phyloP scores from a whole-genome alignment of 2,797 vertebrate genomes.

The Octomys mimax region DNA sequence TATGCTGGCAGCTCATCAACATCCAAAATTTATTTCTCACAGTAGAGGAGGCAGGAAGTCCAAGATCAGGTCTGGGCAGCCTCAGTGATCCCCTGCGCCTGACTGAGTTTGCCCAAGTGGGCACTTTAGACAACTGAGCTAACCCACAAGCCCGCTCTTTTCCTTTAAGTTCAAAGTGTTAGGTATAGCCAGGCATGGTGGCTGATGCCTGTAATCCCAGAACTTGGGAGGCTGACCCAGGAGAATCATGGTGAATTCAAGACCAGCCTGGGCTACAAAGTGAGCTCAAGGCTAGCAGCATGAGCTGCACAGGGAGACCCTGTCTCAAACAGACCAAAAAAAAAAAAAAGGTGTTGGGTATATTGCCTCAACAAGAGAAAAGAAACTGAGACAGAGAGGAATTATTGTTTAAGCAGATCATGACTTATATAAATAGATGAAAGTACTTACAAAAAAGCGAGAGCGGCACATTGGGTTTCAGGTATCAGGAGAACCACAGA shows the following conservation, averaged over 20 bases:
- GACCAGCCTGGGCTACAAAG: no score
- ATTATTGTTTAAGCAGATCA: neutral
- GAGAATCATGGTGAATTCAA: no score
- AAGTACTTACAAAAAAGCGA: neutral
- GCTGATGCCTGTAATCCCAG: no score
- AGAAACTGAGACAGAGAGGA: neutral
- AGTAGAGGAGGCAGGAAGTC: neutral
- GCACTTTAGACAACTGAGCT: no score
- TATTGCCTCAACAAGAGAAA: neutral
- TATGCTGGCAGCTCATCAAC: neutral
- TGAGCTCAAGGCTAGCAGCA: no score
- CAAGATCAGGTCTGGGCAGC: neutral
- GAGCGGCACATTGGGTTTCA: neutral
- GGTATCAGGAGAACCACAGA: neutral
- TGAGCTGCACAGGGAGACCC: no score
- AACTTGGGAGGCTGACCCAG: no score
- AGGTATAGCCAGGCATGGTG: no score
- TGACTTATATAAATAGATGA: neutral
- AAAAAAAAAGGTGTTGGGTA: neutral
- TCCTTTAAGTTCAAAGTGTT: neutral
- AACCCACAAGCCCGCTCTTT: neutral
- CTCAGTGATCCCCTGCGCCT: neutral
- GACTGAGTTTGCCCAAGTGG: no score
- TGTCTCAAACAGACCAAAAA: no score
- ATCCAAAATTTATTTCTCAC: neutral